Base-by-base conservation (phyloP, 2,113 vertebrate genomes). In the Paraplagusia blochii region DNA sequence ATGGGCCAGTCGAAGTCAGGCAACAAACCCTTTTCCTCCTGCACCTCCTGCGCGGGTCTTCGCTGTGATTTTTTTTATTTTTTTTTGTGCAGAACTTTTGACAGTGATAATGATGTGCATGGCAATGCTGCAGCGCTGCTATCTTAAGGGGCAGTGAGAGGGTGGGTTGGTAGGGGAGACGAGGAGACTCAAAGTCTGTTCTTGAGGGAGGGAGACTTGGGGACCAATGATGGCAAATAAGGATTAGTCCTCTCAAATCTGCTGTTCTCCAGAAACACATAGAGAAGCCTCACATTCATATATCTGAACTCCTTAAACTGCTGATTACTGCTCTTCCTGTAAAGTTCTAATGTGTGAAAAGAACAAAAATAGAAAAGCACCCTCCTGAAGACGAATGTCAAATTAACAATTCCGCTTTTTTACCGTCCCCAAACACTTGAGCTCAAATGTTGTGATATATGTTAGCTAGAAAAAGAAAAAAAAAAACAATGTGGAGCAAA, bases 91-190 rank as follows among this genome's bases (percentile, higher is more conserved):
- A 40, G 55, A 82, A 81, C 65, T 78, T 86, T 82, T 85, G 77
- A 84, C 79, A 86, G 83, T 68, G 53, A 77, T 85, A 86, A 83
- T 84, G 82, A 83, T 81, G 69, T 58, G 74, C 81, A 68, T 53
- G 57, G 72, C 48, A 72, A 72, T 76, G 81, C 76, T 67, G 72
- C 48, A 72, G 69, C 74, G 81, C 76, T 67, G 72, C 82, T 76
- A 79, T 67, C 56, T 43, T 14, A 29, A 66, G 59, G 66, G 63
- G n/a, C n/a, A n/a, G n/a, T n/a, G n/a, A n/a, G n/a, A n/a, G n/a
- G n/a, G 76, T 66, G 68, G 74, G 51, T n/a, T n/a, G 46, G 62
- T 59, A 62, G 62, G 58, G 68, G 61, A 83, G 80, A 77, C 80
- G 58, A 66, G 58, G 9, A 46, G 13, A 17, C 36, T 58, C 9